These are phyloP conservation scores for Pantherophis alleghaniensis DNA, from an alignment of 2,797 vertebrate species.

Conservation along the genomic window DNA sequence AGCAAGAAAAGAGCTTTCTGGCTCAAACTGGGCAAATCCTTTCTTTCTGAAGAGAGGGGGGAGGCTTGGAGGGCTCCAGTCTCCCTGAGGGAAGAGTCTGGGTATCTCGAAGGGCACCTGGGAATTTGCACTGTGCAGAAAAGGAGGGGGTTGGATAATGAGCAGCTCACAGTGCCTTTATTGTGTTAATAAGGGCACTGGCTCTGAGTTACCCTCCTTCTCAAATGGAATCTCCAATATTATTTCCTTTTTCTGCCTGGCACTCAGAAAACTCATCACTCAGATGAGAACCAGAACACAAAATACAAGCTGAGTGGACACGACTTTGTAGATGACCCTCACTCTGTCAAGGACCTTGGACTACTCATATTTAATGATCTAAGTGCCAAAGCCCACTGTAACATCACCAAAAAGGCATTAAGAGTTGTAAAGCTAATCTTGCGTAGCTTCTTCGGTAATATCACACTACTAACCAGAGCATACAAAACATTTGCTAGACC, in stretches of 20 bases:
- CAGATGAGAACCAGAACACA: no score
- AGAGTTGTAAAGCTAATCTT: no score
- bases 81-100: rapidly evolving
- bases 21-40: neutral
- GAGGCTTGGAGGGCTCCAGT: neutral
- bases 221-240: rapidly evolving
- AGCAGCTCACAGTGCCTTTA: slow-evolving; percentile 3
- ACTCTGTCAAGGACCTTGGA: no score
- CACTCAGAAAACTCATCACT: slow-evolving; percentile 8
- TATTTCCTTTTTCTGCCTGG: neutral
- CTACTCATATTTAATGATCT: no score
- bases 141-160: neutral
- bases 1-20: rapidly evolving
- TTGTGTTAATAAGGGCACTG: slow-evolving; percentile 24
- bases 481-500: no score
- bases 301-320: no score
- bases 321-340: no score
- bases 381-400: no score
- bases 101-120: neutral
- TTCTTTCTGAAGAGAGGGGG: rapidly evolving
- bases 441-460: no score
- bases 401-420: no score
- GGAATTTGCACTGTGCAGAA: neutral
- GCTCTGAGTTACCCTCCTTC: neutral
- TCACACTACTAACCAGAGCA: no score